Evolutionary conservation across 2,888 invertebrate genomes (phyloP), one percentile per base, ranked within the genome.

Genomic region (Podabrus alpinus): DNA sequence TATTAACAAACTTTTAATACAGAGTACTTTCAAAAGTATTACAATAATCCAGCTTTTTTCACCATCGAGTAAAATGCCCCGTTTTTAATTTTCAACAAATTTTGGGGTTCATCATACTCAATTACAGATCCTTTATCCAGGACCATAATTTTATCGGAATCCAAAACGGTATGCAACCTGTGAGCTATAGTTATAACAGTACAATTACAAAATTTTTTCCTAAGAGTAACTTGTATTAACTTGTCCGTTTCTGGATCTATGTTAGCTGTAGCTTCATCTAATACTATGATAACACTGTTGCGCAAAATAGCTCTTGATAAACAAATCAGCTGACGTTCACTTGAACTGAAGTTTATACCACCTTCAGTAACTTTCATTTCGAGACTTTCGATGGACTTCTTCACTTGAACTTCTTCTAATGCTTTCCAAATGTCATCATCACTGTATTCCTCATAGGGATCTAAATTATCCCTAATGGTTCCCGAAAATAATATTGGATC

Each of bases 111-210:
- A 1, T 93, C 95, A 19, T 93, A 90, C 85, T 97, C 96, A 1
- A 91, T 90, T 84, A 92, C 89, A 17, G 59, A 91, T 0, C 95
- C 95, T 21, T 92, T 92, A 83, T 94, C 93, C 89, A 95, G 91
- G n/a, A 95, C 94, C 80, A 95, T 85, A 71, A 95, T 92, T 86
- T 91, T 90, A 87, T 94, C 93, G 0, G 93, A 94, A 86, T 95
- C 94, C 92, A 95, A 94, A 69, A 95, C 92, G 0, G 95, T 95
- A 82, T 95, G 92, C 5, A 95, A 89, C 24, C 95, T 89, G 86
- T 95, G 95, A 59, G 95, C 95, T 60, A 95, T 94, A 0, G 94
- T 95, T 29, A 95, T 89, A 25, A 95, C 94, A 0, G 94, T 94
- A 84, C 94, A 94, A 19, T 91, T 88, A 1, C 88, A 89, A 83